Evolutionary conservation across 1,140 invertebrate genomes (phyloP).

Genomic region (Steinernema khuongi): DNA sequence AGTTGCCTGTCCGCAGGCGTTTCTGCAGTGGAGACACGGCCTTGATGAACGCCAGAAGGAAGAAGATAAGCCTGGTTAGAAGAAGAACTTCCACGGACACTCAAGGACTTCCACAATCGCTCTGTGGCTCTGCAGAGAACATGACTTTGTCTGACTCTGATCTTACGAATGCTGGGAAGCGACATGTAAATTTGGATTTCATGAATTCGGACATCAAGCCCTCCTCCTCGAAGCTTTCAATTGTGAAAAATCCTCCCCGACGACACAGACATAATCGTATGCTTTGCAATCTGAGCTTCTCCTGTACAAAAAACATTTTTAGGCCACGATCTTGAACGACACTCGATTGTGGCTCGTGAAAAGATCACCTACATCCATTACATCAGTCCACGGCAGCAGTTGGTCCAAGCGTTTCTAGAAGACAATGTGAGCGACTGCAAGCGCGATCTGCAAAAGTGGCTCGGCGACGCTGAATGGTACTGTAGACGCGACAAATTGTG

Average conservation of each 20-base stretch:
- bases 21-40: background rate
- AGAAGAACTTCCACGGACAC: background rate
- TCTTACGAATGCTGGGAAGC: conserved; percentile 18
- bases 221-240: background rate
- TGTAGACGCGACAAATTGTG: conserved; percentile 42
- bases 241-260: conserved; percentile 25
- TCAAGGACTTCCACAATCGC: conserved; percentile 9
- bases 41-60: conserved; percentile 3
- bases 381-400: conserved; percentile 38
- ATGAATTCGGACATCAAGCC: background rate
- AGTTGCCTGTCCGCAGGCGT: background rate
- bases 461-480: conserved; percentile 43
- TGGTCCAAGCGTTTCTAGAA: conserved; percentile 45
- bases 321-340: conserved; percentile 18
- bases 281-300: background rate
- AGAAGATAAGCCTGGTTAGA: background rate
- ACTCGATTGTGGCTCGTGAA: conserved; percentile 33
- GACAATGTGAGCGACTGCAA: conserved; percentile 35
- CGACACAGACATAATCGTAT: conserved; percentile 22
- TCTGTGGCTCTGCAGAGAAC: background rate
- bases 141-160: background rate
- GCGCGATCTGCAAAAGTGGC: conserved; percentile 26
- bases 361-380: conserved; percentile 52
- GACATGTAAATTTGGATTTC: background rate
- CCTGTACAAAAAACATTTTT: background rate